Evolutionary conservation across 2,113 vertebrate genomes (phyloP).

Genomic region (Archocentrus centrarchus): DNA sequence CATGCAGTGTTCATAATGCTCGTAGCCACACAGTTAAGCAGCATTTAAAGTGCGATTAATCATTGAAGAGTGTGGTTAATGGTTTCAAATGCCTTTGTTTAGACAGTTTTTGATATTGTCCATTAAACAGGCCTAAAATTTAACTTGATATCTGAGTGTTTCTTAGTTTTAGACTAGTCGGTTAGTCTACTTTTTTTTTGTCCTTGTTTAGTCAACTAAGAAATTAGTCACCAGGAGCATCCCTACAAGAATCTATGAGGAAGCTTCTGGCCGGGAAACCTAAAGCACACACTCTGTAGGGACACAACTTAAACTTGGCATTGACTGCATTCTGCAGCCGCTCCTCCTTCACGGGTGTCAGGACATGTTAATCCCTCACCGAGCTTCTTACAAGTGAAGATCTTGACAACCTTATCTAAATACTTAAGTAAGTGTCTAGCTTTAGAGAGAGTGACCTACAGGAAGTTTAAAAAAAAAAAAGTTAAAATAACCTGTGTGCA

Average conservation of each 20-base stretch:
- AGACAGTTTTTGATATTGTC: too few relatives aligned
- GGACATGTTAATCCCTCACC: slow-evolving; percentile 50
- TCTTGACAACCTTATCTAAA: slow-evolving; percentile 56
- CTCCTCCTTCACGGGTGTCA: slow-evolving; percentile 60
- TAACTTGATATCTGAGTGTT: too few relatives aligned
- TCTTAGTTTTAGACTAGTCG: too few relatives aligned
- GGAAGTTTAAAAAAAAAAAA: slow-evolving; percentile 45
- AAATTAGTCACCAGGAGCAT: too few relatives aligned
- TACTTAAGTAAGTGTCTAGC: slow-evolving; percentile 43
- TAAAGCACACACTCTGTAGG: slow-evolving; percentile 39
- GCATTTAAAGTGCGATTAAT: too few relatives aligned
- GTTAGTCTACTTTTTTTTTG: too few relatives aligned
- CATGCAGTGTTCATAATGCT: too few relatives aligned
- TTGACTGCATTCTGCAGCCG: slow-evolving; percentile 31
- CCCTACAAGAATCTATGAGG: slow-evolving; percentile 1
- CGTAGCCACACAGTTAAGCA: too few relatives aligned
- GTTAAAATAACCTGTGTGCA: slow-evolving; percentile 55
- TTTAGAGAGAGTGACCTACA: slow-evolving; percentile 63
- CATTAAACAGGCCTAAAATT: too few relatives aligned
- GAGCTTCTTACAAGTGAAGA: slow-evolving; percentile 41
- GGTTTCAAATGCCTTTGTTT: too few relatives aligned
- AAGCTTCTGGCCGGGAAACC: slow-evolving; percentile 33
- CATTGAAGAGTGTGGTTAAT: too few relatives aligned
- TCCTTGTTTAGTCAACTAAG: too few relatives aligned
- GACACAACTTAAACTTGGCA: slow-evolving; percentile 52